A percentile compares a stretch with the other conserved stretches of the same genome.
Evolutionary conservation across 2,113 vertebrate genomes (phyloP).

Genomic region (Clupea harengus): DNA sequence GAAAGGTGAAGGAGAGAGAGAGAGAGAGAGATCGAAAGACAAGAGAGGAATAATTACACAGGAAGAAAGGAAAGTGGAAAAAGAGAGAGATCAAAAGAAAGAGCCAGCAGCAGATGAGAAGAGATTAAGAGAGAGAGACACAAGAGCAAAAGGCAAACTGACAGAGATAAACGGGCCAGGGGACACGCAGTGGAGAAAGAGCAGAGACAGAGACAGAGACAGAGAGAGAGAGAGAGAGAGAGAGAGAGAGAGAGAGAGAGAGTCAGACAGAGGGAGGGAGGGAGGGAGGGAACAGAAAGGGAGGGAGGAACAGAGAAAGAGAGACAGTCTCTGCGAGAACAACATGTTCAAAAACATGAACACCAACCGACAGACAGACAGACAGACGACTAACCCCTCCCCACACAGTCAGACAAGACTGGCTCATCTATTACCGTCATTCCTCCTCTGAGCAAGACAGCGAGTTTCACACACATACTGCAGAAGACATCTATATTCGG

Average conservation of each 20-base stretch:
- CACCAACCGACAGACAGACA: not conserved
- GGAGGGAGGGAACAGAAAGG: not conserved
- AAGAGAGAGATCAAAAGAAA: not conserved
- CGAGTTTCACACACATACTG: not conserved
- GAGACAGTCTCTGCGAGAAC: not conserved
- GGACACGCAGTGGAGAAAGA: not conserved
- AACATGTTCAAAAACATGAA: not conserved
- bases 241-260: not conserved
- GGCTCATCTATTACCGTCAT: not conserved
- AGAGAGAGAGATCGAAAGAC: not conserved
- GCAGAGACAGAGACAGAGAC: not conserved
- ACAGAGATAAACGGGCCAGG: not conserved
- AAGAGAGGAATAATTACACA: not conserved
- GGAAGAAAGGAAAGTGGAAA: not conserved
- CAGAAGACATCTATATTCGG: no score
- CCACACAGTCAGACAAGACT: constrained; percentile 7
- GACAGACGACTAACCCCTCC: not conserved
- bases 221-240: not conserved
- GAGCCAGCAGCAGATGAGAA: not conserved
- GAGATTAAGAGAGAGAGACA: not conserved
- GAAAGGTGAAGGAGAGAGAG: not conserved
- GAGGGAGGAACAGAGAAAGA: not conserved
- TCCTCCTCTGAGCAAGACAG: not conserved
- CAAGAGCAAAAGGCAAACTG: not conserved
- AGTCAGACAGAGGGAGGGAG: not conserved